phyloP scores from a whole-genome alignment of 2,797 vertebrate species.

The Sparidentex hasta region DNA sequence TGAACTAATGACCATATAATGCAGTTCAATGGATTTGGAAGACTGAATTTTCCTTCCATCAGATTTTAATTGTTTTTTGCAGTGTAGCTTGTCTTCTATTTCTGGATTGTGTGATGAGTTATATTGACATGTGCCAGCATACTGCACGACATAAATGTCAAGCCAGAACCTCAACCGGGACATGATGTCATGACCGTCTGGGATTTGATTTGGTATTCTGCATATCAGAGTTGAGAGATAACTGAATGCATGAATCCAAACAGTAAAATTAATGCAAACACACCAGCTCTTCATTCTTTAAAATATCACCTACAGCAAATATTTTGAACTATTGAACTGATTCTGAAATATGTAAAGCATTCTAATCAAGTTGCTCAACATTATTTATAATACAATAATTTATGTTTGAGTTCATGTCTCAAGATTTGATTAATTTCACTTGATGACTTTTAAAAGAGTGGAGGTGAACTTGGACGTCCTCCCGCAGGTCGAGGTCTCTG shows the following conservation, averaged over 20 bases:
- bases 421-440: slow-evolving; percentile 59
- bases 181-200: slow-evolving; percentile 4
- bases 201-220: slow-evolving; percentile 30
- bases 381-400: background rate
- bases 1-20: slow-evolving; percentile 31
- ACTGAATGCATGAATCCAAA: slow-evolving; percentile 11
- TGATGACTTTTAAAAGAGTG: slow-evolving; percentile 69
- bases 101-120: slow-evolving; percentile 41
- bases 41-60: slow-evolving; percentile 26
- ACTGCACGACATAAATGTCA: slow-evolving; percentile 42
- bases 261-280: background rate
- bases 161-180: slow-evolving; percentile 12
- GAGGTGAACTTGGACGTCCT: slow-evolving; percentile 65
- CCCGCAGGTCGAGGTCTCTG: slow-evolving; percentile 59
- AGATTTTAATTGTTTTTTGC: slow-evolving; percentile 47
- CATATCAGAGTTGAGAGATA: slow-evolving; percentile 6
- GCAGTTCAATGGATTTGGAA: background rate
- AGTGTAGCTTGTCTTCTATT: slow-evolving; percentile 9
- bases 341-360: slow-evolving; percentile 4
- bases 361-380: slow-evolving; percentile 15
- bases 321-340: background rate
- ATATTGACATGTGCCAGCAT: slow-evolving; percentile 44
- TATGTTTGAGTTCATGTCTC: slow-evolving; percentile 8
- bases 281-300: background rate
- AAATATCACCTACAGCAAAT: slow-evolving; percentile 1